A percentile compares a stretch with the other conserved stretches of the same genome.
Conservation (phyloP, 2,113 vertebrate species). For the Gallinago undulata region DNA sequence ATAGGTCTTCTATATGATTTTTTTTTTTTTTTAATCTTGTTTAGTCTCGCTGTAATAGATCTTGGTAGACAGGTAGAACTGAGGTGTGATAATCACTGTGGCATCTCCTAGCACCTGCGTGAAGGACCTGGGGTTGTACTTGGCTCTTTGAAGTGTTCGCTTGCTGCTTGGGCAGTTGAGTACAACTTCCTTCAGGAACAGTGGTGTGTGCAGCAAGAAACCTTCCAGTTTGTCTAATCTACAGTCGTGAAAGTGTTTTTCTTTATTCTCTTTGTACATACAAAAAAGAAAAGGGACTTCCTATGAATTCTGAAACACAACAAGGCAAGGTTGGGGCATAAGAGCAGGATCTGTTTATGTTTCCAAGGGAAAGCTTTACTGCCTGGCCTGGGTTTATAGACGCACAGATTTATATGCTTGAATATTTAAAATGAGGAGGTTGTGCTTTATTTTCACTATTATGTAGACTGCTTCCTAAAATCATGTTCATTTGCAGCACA, state of each 20-base stretch:
- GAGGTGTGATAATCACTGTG: not conserved
- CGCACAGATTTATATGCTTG: not conserved
- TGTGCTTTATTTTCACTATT: not conserved
- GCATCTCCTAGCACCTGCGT: not conserved
- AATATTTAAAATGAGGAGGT: not conserved
- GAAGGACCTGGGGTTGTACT: not conserved
- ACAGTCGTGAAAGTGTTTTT: fast-evolving
- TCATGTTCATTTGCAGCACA: fast-evolving
- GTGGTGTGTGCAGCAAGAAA: not conserved
- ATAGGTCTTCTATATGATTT: fast-evolving
- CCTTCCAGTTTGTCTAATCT: not conserved
- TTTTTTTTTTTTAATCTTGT: not conserved
- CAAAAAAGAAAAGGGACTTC: not conserved
- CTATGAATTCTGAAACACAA: not conserved
- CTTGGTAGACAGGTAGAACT: not conserved
- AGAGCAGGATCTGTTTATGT: not conserved
- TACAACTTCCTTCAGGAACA: not conserved
- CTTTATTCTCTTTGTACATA: not conserved
- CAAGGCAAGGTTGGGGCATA: fast-evolving
- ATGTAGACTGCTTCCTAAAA: not conserved
- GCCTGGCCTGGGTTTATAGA: not conserved
- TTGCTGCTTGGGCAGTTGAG: not conserved
- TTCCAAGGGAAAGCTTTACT: not conserved
- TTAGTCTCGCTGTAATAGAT: not conserved
- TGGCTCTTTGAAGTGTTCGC: not conserved